A percentile compares a stretch with the other conserved stretches of the same genome.
Evolutionary conservation across 2,113 vertebrate genomes (phyloP).

Genomic region (Protobothrops flavoviridis): DNA sequence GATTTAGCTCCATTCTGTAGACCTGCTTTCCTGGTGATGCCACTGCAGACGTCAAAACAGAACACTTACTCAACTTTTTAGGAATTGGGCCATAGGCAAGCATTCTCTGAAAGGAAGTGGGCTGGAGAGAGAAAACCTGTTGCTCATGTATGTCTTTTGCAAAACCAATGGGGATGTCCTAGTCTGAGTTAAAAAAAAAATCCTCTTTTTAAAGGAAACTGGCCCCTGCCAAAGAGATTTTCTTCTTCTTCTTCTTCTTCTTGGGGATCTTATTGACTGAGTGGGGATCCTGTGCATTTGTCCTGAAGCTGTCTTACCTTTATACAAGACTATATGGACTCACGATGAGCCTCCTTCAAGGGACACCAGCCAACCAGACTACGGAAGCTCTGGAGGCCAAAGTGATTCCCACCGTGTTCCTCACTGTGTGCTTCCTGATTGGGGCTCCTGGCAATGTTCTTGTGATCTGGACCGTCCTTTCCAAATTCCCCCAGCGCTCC

Average conservation of each 20-base stretch:
- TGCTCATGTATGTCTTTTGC: not conserved
- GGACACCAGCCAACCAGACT: not conserved
- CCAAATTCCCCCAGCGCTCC: slow-evolving; percentile 30
- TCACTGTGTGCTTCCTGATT: slow-evolving; percentile 33
- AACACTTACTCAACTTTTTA: not conserved
- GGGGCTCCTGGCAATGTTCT: slow-evolving; percentile 52
- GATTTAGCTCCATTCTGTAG: not conserved
- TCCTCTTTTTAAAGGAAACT: not conserved
- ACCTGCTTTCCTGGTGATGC: not conserved
- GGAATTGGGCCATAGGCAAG: not conserved
- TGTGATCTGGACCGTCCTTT: slow-evolving; percentile 45
- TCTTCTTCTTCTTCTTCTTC: not conserved
- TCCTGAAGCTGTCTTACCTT: not conserved
- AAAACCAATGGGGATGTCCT: not conserved
- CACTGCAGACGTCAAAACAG: not conserved
- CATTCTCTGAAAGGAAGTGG: not conserved
- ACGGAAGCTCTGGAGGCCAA: not conserved
- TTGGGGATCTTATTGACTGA: not conserved
- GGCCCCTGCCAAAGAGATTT: not conserved
- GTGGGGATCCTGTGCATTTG: not conserved
- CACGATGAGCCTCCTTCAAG: not conserved
- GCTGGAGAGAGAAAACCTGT: not conserved
- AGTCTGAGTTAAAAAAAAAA: not conserved
- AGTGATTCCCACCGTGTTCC: slow-evolving; percentile 27
- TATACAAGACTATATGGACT: not conserved